A percentile compares a stretch with the other conserved stretches of the same genome.
These are phyloP conservation scores for Agrotis puta DNA, from an alignment of 2,888 invertebrate genomes.

Conservation along the genomic window DNA sequence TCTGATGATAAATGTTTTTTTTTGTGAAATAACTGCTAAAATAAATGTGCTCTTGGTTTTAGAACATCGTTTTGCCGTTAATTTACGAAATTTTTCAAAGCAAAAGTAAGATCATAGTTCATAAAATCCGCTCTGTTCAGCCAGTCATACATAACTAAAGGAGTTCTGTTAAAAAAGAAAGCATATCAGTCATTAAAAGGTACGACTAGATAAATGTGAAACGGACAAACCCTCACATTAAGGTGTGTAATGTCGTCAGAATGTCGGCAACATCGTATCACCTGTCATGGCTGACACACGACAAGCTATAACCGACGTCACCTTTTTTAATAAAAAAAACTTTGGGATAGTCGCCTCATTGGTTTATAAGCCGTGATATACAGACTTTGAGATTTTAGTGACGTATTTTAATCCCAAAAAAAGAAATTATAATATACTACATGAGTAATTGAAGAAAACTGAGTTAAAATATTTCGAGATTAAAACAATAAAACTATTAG, in stretches of 20 bases:
- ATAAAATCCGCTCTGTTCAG: neutral
- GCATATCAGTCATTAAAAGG: neutral
- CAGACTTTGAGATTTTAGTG: neutral
- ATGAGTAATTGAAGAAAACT: too few relatives aligned
- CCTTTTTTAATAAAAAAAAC: constrained; percentile 45
- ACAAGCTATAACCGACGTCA: constrained; percentile 33
- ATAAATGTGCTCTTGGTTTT: too few relatives aligned
- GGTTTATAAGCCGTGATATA: constrained; percentile 8
- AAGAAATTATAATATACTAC: neutral
- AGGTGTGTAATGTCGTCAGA: constrained; percentile 50
- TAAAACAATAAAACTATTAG: too few relatives aligned
- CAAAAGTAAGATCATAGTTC: too few relatives aligned
- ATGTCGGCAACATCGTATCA: constrained; percentile 44
- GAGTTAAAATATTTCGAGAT: too few relatives aligned
- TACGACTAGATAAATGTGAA: neutral
- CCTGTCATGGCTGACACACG: constrained; percentile 49
- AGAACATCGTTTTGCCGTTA: too few relatives aligned
- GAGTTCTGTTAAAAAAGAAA: neutral
- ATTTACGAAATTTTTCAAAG: too few relatives aligned
- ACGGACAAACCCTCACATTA: constrained; percentile 2
- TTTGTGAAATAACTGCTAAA: too few relatives aligned
- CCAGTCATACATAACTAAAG: neutral
- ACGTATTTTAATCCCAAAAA: neutral
- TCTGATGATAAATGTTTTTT: too few relatives aligned
- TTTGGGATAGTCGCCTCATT: constrained; percentile 30